phyloP scores from a whole-genome alignment of 2,888 invertebrate genomes.

The Syritta pipiens region DNA sequence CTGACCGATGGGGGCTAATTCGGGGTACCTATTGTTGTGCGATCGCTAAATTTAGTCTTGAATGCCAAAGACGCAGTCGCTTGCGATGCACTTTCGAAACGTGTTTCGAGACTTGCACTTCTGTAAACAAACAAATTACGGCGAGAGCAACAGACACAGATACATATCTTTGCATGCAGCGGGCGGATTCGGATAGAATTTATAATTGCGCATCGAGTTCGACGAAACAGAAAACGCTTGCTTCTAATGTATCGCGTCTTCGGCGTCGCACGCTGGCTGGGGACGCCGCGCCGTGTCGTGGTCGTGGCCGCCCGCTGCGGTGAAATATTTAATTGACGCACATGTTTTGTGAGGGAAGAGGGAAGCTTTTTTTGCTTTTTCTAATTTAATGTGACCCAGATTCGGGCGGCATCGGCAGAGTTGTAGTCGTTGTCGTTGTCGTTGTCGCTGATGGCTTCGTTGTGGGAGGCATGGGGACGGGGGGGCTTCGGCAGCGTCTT shows the following conservation, averaged over 20 bases:
- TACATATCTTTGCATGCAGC: neutral
- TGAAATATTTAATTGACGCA: slow-evolving; percentile 54
- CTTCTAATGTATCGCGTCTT: slow-evolving; percentile 21
- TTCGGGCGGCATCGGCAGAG: too few species aligned
- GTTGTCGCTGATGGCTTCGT: neutral
- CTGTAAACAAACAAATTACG: slow-evolving; percentile 44
- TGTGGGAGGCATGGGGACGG: neutral
- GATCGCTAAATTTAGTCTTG: slow-evolving; percentile 29
- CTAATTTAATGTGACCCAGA: slow-evolving; percentile 62
- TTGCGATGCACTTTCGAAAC: slow-evolving; percentile 9
- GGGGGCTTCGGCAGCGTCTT: neutral
- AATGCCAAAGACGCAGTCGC: slow-evolving; percentile 49
- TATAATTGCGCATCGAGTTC: slow-evolving; percentile 52
- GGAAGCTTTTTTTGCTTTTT: slow-evolving; percentile 54
- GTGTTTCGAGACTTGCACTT: slow-evolving; percentile 36
- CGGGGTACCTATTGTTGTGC: slow-evolving; percentile 20
- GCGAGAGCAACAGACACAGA: too few species aligned
- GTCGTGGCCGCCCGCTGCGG: slow-evolving; percentile 35
- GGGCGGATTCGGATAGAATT: slow-evolving; percentile 40
- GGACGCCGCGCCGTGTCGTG: too few species aligned
- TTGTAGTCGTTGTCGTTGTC: neutral
- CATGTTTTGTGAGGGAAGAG: slow-evolving; percentile 12
- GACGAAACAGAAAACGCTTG: slow-evolving; percentile 7
- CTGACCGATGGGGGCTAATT: slow-evolving; percentile 34
- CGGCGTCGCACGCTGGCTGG: too few species aligned